Evolutionary conservation across 2,113 vertebrate species (phyloP), one percentile per base, ranked within the genome.

Genomic region (Chaenocephalus aceratus): DNA sequence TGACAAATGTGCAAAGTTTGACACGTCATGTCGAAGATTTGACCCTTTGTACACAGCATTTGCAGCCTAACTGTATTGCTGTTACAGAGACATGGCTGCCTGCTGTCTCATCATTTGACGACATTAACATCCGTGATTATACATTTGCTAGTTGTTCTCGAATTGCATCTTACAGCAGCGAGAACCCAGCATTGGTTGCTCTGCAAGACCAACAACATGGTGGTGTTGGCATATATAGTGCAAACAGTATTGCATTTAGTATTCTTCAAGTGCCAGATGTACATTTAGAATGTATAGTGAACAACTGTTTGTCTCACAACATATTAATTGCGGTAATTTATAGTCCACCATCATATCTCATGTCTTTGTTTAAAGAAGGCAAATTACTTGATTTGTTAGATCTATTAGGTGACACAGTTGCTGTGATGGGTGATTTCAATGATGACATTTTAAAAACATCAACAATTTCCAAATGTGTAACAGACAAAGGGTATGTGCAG

Each of bases 61-160:
- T 66, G 48, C 23, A 52, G 9, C 63, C 15, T 51, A 48, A 67
- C 18, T 77, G 74, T 34, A 68, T 60, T 60, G 63, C 74, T 58
- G 45, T 77, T 21, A 46, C 53, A 26, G 45, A 67, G 23, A 77
- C 73, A 34, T 76, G 73, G 73, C 54, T 60, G 1, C 5, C 44
- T 51, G 21, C 46, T 9, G 11, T 1, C 10, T 16, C 2, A 0
- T 65, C 46, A 3, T 30, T 49, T 5, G 46, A 65, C 9, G 15
- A 21, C 10, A 21, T 65, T 3, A 65, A 49, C 0, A 26, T 65
- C 0, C 5, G 11, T 10, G 46, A 46, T 49, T 65, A 11, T 30
- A 18, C 1, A 5, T 65, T 65, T 65, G 46, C 30, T 6, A 34
- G 2, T 26, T 11, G 3, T 21, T 14, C 62, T 1, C 2, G 15